phyloP scores from a whole-genome alignment of 37 sponge, comb jelly and placozoan species.

The Aphrocallistes beatrix region DNA sequence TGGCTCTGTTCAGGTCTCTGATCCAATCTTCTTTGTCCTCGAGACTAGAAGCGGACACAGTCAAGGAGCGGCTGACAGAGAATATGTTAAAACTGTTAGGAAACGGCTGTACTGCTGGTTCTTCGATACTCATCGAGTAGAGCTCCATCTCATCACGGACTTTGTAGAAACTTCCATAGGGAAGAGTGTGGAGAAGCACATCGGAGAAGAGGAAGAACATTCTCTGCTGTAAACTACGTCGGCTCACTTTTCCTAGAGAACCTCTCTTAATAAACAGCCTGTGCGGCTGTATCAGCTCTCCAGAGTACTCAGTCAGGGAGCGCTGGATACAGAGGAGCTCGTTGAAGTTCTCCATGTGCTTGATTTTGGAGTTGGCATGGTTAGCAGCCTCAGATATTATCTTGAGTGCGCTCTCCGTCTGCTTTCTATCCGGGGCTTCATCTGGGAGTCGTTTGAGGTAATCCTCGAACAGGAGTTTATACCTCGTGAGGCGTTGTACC shows the following conservation, averaged over 20 bases:
- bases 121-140: slow-evolving; percentile 23
- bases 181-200: slow-evolving; percentile 49
- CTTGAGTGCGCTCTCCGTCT: slow-evolving; percentile 54
- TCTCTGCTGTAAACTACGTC: slow-evolving; percentile 17
- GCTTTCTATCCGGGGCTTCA: slow-evolving; percentile 43
- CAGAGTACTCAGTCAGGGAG: slow-evolving; percentile 40
- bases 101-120: slow-evolving; percentile 41
- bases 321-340: slow-evolving; percentile 58
- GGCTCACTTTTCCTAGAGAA: slow-evolving; percentile 1
- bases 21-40: slow-evolving; percentile 68
- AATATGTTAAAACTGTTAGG: slow-evolving; percentile 50
- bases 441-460: slow-evolving; percentile 62
- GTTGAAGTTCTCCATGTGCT: slow-evolving; percentile 68
- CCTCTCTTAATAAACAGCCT: slow-evolving; percentile 10
- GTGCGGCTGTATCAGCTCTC: slow-evolving; percentile 29
- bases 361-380: slow-evolving; percentile 63
- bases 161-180: slow-evolving; percentile 32
- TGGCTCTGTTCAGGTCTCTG: background rate
- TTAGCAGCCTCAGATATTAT: slow-evolving; percentile 78
- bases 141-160: slow-evolving; percentile 43
- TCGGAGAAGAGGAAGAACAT: slow-evolving; percentile 80
- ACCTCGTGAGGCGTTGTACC: slow-evolving; percentile 69
- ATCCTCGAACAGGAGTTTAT: slow-evolving; percentile 48
- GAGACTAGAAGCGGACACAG: slow-evolving; percentile 40
- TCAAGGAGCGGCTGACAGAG: slow-evolving; percentile 45